A percentile compares a stretch with the other conserved stretches of the same genome.
Conservation (phyloP, 2,113 vertebrate genomes). For the Paedocypris sp. region DNA sequence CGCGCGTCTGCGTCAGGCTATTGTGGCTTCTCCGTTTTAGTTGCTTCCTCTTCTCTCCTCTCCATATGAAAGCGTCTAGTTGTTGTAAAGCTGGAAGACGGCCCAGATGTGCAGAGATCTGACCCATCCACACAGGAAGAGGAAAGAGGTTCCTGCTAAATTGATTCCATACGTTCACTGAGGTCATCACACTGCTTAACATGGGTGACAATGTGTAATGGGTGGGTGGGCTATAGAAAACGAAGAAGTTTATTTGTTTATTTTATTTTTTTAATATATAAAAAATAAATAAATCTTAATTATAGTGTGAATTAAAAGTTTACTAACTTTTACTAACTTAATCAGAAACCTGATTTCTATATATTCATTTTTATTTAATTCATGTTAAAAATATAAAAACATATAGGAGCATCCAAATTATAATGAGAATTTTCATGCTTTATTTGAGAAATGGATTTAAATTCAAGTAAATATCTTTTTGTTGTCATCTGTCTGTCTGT, state of each 20-base stretch:
- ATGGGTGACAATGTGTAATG: conserved; percentile 19
- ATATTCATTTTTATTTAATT: too few relatives aligned
- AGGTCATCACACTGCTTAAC: conserved; percentile 46
- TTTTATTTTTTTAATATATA: too few relatives aligned
- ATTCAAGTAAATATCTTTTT: conserved; percentile 61
- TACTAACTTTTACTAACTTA: too few relatives aligned
- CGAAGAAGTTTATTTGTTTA: too few relatives aligned
- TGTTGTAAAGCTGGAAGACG: conserved; percentile 42
- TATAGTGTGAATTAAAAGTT: too few relatives aligned
- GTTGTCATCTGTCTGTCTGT: conserved; percentile 59
- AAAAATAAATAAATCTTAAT: too few relatives aligned
- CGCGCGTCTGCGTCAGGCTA: conserved; percentile 34
- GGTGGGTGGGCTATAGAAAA: neutral
- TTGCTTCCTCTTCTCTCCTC: conserved; percentile 32
- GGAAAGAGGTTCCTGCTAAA: conserved; percentile 49
- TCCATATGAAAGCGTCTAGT: conserved; percentile 35
- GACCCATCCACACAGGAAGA: conserved; percentile 49
- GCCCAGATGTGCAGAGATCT: conserved; percentile 45
- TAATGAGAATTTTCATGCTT: too few relatives aligned
- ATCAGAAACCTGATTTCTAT: too few relatives aligned
- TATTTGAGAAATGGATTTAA: conserved; percentile 48
- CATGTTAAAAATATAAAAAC: too few relatives aligned
- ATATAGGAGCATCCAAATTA: too few relatives aligned
- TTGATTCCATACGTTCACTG: conserved; percentile 57
- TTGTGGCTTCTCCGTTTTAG: conserved; percentile 43